phyloP scores from a whole-genome alignment of 2,888 invertebrate genomes.

The Aplocera efformata region DNA sequence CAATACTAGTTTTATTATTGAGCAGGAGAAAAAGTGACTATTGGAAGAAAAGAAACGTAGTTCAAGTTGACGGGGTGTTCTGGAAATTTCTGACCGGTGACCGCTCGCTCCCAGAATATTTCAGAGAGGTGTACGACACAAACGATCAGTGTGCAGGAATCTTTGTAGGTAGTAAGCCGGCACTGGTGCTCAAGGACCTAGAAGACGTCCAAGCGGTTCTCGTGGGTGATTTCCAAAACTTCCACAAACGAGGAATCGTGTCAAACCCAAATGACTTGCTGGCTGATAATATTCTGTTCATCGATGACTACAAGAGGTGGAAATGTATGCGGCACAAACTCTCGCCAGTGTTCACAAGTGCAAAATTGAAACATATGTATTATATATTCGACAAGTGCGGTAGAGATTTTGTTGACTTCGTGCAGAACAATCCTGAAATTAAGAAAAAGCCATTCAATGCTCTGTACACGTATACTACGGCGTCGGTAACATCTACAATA shows the following conservation, averaged over 20 bases:
- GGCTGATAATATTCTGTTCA: conserved; percentile 52
- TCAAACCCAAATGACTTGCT: conserved; percentile 47
- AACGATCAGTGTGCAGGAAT: conserved; percentile 44
- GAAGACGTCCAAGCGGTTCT: conserved; percentile 52
- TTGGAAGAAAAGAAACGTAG: conserved; percentile 50
- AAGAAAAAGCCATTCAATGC: conserved; percentile 42
- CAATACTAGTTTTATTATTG: conserved; percentile 26
- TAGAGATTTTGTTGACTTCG: conserved; percentile 45
- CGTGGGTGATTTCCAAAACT: conserved; percentile 50
- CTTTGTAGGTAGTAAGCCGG: conserved; percentile 40
- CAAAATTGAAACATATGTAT: conserved; percentile 64
- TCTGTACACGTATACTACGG: conserved; percentile 51
- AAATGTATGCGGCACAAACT: conserved; percentile 58
- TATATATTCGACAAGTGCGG: conserved; percentile 52
- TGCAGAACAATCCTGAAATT: conserved; percentile 37
- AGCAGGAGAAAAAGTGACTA: conserved; percentile 37
- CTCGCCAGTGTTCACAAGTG: conserved; percentile 57
- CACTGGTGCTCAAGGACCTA: conserved; percentile 46
- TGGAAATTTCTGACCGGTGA: conserved; percentile 45
- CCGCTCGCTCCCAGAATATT: conserved; percentile 46
- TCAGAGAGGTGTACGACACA: conserved; percentile 47
- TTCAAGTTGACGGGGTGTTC: conserved; percentile 37
- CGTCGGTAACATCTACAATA: conserved; percentile 57
- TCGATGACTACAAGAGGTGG: conserved; percentile 54
- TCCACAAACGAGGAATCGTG: conserved; percentile 47